Evolutionary conservation across 2,888 invertebrate species (phyloP).

Genomic region (Cistogaster globosa): DNA sequence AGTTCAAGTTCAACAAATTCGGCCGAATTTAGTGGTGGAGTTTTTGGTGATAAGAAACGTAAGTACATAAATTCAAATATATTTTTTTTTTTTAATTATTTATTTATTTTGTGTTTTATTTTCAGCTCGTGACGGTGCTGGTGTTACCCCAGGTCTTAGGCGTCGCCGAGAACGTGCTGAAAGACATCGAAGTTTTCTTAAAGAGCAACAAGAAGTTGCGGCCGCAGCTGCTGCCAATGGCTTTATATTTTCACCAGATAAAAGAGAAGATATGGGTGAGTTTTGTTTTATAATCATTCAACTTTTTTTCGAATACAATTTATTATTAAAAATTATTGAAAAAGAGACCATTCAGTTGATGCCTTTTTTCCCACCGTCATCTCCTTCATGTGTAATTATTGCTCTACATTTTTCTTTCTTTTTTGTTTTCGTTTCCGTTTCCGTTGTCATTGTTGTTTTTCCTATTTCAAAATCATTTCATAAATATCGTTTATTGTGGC

Average conservation of each 20-base stretch:
- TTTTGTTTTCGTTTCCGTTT: constrained; percentile 38
- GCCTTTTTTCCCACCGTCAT: constrained; percentile 15
- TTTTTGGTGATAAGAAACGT: constrained; percentile 81
- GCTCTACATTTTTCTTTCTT: constrained; percentile 28
- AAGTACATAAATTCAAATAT: constrained; percentile 31
- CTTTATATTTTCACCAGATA: constrained; percentile 77
- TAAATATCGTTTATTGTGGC: constrained; percentile 49
- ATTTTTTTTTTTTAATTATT: not conserved
- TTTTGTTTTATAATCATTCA: constrained; percentile 1
- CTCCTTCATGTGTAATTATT: constrained; percentile 59
- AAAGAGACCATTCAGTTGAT: not conserved
- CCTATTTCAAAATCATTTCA: constrained; percentile 38
- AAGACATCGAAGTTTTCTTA: constrained; percentile 92
- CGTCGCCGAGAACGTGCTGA: constrained; percentile 92
- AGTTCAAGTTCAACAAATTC: constrained; percentile 85
- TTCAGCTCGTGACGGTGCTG: constrained; percentile 84
- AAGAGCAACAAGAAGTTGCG: constrained; percentile 90
- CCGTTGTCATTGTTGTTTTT: constrained; percentile 40
- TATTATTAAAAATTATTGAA: constrained; percentile 10
- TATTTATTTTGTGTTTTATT: not conserved
- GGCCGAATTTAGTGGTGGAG: constrained; percentile 80
- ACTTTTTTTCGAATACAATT: not conserved
- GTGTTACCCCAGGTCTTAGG: constrained; percentile 91
- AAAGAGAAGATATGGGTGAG: constrained; percentile 81
- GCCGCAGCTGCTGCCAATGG: constrained; percentile 74